phyloP scores from a whole-genome alignment of 2,888 invertebrate species.

The Liodrosophila aerea region DNA sequence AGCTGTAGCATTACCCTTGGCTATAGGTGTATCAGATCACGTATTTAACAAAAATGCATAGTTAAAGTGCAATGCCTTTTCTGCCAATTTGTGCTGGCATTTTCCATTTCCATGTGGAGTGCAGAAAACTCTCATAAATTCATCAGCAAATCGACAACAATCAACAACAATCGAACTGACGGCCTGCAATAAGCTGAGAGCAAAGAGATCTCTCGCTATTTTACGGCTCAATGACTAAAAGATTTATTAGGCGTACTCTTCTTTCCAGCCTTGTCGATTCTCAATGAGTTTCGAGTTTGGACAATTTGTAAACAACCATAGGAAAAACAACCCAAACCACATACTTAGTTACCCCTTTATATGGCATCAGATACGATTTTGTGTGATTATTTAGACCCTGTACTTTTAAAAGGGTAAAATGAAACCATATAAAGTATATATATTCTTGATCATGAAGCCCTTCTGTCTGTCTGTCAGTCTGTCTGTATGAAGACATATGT shows the following conservation, averaged over 20 bases:
- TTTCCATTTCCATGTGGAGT: slow-evolving; percentile 22
- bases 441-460: no score
- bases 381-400: no score
- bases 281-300: background rate
- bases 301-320: no score
- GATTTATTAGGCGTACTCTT: slow-evolving; percentile 56
- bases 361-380: no score
- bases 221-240: slow-evolving; percentile 58
- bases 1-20: background rate
- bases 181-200: slow-evolving; percentile 21
- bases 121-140: slow-evolving; percentile 63
- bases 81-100: slow-evolving; percentile 45
- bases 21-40: slow-evolving; percentile 25
- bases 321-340: no score
- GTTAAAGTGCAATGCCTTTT: slow-evolving; percentile 50
- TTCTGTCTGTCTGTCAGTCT: no score
- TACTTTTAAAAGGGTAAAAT: no score
- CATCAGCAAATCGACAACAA: slow-evolving; percentile 55
- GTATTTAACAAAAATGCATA: slow-evolving; percentile 57
- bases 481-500: no score
- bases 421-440: no score
- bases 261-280: slow-evolving; percentile 26
- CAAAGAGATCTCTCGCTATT: slow-evolving; percentile 33
- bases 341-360: no score
- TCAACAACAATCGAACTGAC: slow-evolving; percentile 7